Base-by-base conservation (phyloP, 2,888 invertebrate genomes). In the Epistrophe grossulariae region DNA sequence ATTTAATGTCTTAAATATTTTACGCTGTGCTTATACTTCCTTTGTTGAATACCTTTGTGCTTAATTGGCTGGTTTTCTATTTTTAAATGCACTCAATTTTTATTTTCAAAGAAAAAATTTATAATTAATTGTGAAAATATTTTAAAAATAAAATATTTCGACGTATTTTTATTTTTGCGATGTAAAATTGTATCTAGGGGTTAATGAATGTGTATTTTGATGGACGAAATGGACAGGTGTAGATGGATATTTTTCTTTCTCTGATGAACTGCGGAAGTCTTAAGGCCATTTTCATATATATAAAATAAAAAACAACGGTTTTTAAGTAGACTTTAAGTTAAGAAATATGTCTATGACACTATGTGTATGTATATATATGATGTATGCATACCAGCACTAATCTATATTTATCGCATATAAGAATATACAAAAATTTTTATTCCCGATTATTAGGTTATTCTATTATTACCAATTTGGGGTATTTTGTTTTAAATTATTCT, bases 101-200 rank as follows among this genome's bases (percentile, higher is more conserved):
- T 50, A 19, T 68, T 68, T 48, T 35, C 9, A 38, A 19, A 13
- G 35, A 66, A 50, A n/a, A 50, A 68, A 38, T 35, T 43, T 4
- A 40, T 24, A 28, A n/a, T 62, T 38, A 59, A 28, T 64, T 64
- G 45, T n/a, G 28, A 64, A 64, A 15, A 19, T 13, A 43, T 24
- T 0, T 59, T 35, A 50, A 68, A 68, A 68, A 68, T 50, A 68
- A 31, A 15, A 68, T 38, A 35, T 38, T 50, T 35, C 35, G 38
- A 13, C 38, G 50, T 57, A n/a, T 43, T 43, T 19, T 55, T 62
- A 52, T 35, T 71, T 78, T 79, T 71, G 40, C 60, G 19, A 24
- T 60, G 13, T 11, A 15, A n/a, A 60, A 60, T 59, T 59, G 57
- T 35, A n/a, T n/a, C n/a, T n/a, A 17, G 31, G 24, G 24, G 24